phyloP scores from a whole-genome alignment of 1,140 invertebrate genomes.

The Saccostrea echinata region DNA sequence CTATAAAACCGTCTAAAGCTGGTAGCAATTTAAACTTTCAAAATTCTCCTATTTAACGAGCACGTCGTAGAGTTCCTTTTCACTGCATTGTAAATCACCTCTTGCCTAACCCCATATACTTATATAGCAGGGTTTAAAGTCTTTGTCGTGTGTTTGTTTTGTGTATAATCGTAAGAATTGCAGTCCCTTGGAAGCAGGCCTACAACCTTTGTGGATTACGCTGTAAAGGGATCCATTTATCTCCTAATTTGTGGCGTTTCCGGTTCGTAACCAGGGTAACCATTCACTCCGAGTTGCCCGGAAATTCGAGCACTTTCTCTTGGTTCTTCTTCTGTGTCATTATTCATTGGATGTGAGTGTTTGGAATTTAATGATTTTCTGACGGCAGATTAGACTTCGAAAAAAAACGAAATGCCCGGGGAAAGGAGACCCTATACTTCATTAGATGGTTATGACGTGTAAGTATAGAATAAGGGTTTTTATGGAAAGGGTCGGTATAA shows the following conservation, averaged over 20 bases:
- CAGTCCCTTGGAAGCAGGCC: conserved; percentile 20
- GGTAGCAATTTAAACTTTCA: conserved; percentile 9
- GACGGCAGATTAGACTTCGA: neutral
- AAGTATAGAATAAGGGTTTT: neutral
- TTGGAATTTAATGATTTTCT: neutral
- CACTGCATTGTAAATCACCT: conserved; percentile 34
- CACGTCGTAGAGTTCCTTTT: neutral
- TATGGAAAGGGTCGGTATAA: neutral
- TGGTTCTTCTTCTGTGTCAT: neutral
- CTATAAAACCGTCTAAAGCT: neutral
- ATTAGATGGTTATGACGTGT: conserved; percentile 17
- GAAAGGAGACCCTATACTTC: conserved; percentile 6
- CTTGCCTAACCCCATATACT: neutral
- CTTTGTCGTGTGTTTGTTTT: neutral
- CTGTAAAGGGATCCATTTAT: neutral
- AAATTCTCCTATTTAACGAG: conserved; percentile 3
- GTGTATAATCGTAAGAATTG: conserved; percentile 32
- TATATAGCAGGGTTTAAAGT: conserved; percentile 18
- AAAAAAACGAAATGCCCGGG: neutral
- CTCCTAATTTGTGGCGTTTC: neutral
- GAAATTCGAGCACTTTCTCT: neutral
- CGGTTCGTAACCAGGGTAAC: conserved; percentile 22
- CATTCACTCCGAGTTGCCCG: neutral
- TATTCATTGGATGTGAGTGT: neutral
- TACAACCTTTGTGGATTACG: conserved; percentile 12